Conservation (phyloP, 1,140 invertebrate species). For the Drosophila kikkawai region DNA sequence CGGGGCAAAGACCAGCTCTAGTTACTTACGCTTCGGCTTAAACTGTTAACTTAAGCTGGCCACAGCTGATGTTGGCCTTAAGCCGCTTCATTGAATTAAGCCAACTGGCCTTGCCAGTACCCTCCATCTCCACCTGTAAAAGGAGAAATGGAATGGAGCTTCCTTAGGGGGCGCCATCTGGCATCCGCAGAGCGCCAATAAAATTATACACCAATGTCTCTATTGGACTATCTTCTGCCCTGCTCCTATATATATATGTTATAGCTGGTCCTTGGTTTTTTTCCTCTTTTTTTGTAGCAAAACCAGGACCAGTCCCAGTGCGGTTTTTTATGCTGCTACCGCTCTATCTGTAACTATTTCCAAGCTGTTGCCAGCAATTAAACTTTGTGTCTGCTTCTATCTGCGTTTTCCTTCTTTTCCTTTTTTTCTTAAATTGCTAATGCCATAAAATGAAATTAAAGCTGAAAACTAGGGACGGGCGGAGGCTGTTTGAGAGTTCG, state of each 20-base stretch:
- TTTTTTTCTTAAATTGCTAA: conserved; percentile 63
- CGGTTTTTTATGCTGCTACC: conserved; percentile 45
- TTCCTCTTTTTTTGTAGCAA: conserved; percentile 3
- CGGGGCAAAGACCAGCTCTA: conserved; percentile 31
- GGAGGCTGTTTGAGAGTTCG: conserved; percentile 14
- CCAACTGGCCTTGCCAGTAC: conserved; percentile 34
- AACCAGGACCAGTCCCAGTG: conserved; percentile 38
- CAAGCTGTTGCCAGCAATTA: conserved; percentile 75
- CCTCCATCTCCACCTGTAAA: conserved; percentile 50
- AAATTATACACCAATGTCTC: conserved; percentile 78
- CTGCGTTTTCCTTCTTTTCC: neutral
- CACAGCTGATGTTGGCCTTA: conserved; percentile 49
- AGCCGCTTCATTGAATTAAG: conserved; percentile 76
- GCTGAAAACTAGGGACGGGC: conserved; percentile 15
- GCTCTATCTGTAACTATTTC: conserved; percentile 59
- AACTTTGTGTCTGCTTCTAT: conserved; percentile 63
- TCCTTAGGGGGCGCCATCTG: conserved; percentile 46
- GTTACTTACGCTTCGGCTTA: conserved; percentile 42
- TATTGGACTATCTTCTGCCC: conserved; percentile 50
- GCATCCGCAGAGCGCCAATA: conserved; percentile 72
- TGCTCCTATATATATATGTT: conserved; percentile 3
- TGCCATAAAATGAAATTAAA: conserved; percentile 76
- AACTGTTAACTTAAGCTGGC: conserved; percentile 52
- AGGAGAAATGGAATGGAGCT: conserved; percentile 1
- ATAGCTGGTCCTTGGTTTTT: conserved; percentile 14